Percentiles rank a stretch among this genome's conserved stretches.
These are phyloP conservation scores for Trididemnum clinides DNA, from an alignment of 23 tunicate species.

Conservation along the genomic window DNA sequence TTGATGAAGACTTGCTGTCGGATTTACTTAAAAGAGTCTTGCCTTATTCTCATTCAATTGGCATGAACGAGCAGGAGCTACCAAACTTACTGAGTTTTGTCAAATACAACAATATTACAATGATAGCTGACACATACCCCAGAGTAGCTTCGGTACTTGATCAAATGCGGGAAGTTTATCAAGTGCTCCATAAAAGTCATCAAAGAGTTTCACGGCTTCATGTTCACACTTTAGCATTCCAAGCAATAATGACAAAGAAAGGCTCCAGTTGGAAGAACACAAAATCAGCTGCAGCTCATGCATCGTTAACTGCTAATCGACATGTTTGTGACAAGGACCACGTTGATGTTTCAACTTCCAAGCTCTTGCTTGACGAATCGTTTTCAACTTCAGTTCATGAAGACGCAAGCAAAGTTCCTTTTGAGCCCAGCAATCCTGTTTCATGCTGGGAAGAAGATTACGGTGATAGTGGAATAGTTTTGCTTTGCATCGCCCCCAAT, in stretches of 20 bases:
- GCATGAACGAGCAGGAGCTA: slow-evolving; percentile 97
- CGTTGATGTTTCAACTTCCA: slow-evolving; percentile 61
- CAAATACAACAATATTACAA: slow-evolving; percentile 64
- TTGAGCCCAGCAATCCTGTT: slow-evolving; percentile 71
- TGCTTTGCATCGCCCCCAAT: slow-evolving; percentile 88
- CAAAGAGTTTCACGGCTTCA: slow-evolving; percentile 67
- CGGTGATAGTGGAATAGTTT: slow-evolving; percentile 52
- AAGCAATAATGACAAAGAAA: slow-evolving; percentile 85
- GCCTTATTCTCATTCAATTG: slow-evolving; percentile 84
- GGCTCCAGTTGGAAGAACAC: slow-evolving; percentile 85
- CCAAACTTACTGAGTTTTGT: slow-evolving; percentile 83
- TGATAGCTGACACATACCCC: slow-evolving; percentile 64
- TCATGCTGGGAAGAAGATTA: slow-evolving; percentile 88
- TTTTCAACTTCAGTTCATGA: slow-evolving; percentile 62
- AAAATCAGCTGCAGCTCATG: slow-evolving; percentile 92
- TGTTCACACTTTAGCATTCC: slow-evolving; percentile 95
- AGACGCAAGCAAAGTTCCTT: slow-evolving; percentile 50
- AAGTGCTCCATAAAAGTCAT: slow-evolving; percentile 30
- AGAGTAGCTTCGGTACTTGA: slow-evolving; percentile 92
- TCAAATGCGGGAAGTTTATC: slow-evolving; percentile 70
- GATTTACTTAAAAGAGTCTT: slow-evolving; percentile 58
- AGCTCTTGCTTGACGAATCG: slow-evolving; percentile 71
- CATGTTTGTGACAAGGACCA: slow-evolving; percentile 79
- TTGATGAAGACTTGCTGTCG: slow-evolving; percentile 63
- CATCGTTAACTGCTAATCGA: slow-evolving; percentile 90